These are phyloP conservation scores for human (Homo sapiens) DNA, from an alignment of 2,113 vertebrate species.

Conservation along the genomic window GRCh38 chr9:10555001-10555500, in stretches of 20 bases:
- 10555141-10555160: not conserved
- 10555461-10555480: slow-evolving; percentile 27
- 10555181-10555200: not conserved
- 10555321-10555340: slow-evolving; percentile 39
- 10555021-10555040: not conserved
- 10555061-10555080: not conserved
- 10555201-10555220: not conserved
- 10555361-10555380: not conserved
- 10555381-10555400: not conserved
- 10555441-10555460: slow-evolving; percentile 15
- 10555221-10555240: not conserved
- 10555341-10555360: not conserved
- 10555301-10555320: not conserved
- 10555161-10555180: not conserved
- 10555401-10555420: not conserved
- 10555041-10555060: not conserved
- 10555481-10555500: slow-evolving; percentile 51
- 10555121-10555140: not conserved
- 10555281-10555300: not conserved
- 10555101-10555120: not conserved
- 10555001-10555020: not conserved
- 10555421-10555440: not conserved
- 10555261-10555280: not conserved
- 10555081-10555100: not conserved
- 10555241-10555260: not conserved